Evolutionary conservation across 1,140 invertebrate genomes (phyloP), one percentile per base, ranked within the genome.

Genomic region (Apis florea): DNA sequence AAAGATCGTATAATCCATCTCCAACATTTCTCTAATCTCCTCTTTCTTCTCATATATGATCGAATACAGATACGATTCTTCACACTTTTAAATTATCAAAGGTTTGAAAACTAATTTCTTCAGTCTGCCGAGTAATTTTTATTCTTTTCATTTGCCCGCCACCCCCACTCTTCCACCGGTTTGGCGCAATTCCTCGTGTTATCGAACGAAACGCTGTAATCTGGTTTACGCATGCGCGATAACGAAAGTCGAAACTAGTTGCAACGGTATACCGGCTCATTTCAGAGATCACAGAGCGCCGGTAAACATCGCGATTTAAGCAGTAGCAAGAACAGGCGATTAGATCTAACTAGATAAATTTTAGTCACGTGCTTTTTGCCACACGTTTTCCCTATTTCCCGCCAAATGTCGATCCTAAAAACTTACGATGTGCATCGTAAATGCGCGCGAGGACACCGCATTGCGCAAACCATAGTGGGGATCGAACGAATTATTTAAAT

Each of bases 121-220:
- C 40, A 13, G 12, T 61, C 26, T 3, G 13, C 1, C 10, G 13
- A 63, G 15, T 19, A 19, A 53, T 47, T 54, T 61, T 54, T 58
- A 51, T 11, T 19, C 51, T 24, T 26, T 70, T 68, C 66, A 13
- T 77, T 78, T 71, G 3, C 74, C 74, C 74, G 58, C 40, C 71
- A 56, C 10, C 63, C 70, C 73, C 53, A 40, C 54, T 13, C 26
- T 26, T 4, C 21, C 26, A 6, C 53, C 31, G 8, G 15, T 64
- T 64, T 80, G 53, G 76, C 70, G 68, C 76, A 80, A 83, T 80
- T 59, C 64, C 26, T 49, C 53, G 56, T 24, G 82, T 72, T 83
- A 83, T 83, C 82, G 82, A 83, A 66, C 82, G 82, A 54, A 80
- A 79, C 77, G 70, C 54, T 26, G 70, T 74, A 63, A 59, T 63